Conservation (phyloP, 2,888 invertebrate genomes). For the Leptarthrus brevirostris region DNA sequence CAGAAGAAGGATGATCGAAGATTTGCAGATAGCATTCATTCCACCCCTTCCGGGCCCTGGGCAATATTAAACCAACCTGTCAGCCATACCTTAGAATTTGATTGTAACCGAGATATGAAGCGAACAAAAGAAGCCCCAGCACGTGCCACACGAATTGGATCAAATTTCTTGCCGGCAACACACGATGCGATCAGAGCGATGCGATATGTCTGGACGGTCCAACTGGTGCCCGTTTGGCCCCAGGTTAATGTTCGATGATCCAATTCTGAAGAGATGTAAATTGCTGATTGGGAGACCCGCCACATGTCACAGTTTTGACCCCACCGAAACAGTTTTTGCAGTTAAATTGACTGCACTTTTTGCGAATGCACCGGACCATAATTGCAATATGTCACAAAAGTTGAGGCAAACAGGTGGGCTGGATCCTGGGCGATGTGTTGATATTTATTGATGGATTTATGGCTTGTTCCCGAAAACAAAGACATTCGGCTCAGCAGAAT, state of each 20-base stretch:
- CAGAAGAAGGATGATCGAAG: background rate
- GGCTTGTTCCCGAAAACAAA: background rate
- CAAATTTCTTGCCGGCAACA: slow-evolving; percentile 25
- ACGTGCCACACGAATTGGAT: slow-evolving; percentile 43
- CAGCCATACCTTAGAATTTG: slow-evolving; percentile 20
- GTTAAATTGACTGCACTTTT: background rate
- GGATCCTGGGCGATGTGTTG: background rate
- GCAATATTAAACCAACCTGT: slow-evolving; percentile 29
- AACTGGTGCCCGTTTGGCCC: slow-evolving; percentile 44
- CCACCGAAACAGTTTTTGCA: background rate
- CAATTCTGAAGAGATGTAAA: slow-evolving; percentile 31
- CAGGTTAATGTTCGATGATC: slow-evolving; percentile 39
- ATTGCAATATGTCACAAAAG: slow-evolving; percentile 44
- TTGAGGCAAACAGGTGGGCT: slow-evolving; percentile 30
- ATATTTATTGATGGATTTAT: slow-evolving; percentile 32
- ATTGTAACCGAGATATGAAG: slow-evolving; percentile 37
- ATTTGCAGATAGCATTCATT: slow-evolving; percentile 11
- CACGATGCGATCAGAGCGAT: slow-evolving; percentile 30
- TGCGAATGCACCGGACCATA: slow-evolving; percentile 40
- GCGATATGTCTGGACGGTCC: slow-evolving; percentile 31
- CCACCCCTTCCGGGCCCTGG: slow-evolving; percentile 42
- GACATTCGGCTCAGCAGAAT: slow-evolving; percentile 15
- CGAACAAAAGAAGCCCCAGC: slow-evolving; percentile 13
- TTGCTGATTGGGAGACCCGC: slow-evolving; percentile 23
- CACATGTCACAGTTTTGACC: slow-evolving; percentile 15